A percentile compares a stretch with the other conserved stretches of the same genome.
Evolutionary conservation across 2,797 vertebrate species (phyloP).

Genomic region (Leptoclinus maculatus): DNA sequence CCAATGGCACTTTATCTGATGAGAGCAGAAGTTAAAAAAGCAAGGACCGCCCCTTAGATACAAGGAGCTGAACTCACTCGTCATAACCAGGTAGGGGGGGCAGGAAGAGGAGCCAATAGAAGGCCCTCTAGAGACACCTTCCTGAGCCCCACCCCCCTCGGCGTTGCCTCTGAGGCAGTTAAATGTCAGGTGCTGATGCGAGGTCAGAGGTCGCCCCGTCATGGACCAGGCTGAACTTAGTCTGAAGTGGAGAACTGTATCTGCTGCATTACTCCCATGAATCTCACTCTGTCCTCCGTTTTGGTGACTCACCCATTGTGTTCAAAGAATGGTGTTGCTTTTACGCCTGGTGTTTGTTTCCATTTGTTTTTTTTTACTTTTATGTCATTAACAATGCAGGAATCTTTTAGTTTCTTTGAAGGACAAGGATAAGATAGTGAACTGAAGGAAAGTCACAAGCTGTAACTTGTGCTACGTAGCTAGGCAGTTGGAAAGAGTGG

Average conservation of each 20-base stretch:
- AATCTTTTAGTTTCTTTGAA: slow-evolving; percentile 59
- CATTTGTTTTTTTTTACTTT: slow-evolving; percentile 34
- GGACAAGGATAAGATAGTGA: slow-evolving; percentile 54
- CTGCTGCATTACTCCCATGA: slow-evolving; percentile 49
- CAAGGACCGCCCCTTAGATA: slow-evolving; percentile 27
- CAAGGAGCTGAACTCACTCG: slow-evolving; percentile 52
- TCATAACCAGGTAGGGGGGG: slow-evolving; percentile 36
- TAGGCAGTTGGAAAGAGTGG: slow-evolving; percentile 45
- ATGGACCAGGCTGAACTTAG: slow-evolving; percentile 37
- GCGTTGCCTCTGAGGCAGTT: slow-evolving; percentile 37
- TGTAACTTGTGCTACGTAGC: slow-evolving; percentile 60
- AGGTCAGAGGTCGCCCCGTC: slow-evolving; percentile 51
- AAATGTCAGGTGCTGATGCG: slow-evolving; percentile 42
- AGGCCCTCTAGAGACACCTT: slow-evolving; percentile 43
- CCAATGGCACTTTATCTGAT: slow-evolving; percentile 81
- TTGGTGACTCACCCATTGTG: slow-evolving; percentile 55
- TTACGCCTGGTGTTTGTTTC: slow-evolving; percentile 61
- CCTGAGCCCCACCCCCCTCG: slow-evolving; percentile 31
- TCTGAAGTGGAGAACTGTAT: slow-evolving; percentile 65
- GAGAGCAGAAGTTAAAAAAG: slow-evolving; percentile 82
- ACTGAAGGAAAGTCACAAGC: slow-evolving; percentile 72
- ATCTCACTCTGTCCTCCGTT: slow-evolving; percentile 52
- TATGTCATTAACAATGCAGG: slow-evolving; percentile 36
- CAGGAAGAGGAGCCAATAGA: slow-evolving; percentile 42
- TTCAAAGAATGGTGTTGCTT: slow-evolving; percentile 64